These are phyloP conservation scores for Phaenicophaeus curvirostris DNA, from an alignment of 2,797 vertebrate genomes.

Conservation along the genomic window DNA sequence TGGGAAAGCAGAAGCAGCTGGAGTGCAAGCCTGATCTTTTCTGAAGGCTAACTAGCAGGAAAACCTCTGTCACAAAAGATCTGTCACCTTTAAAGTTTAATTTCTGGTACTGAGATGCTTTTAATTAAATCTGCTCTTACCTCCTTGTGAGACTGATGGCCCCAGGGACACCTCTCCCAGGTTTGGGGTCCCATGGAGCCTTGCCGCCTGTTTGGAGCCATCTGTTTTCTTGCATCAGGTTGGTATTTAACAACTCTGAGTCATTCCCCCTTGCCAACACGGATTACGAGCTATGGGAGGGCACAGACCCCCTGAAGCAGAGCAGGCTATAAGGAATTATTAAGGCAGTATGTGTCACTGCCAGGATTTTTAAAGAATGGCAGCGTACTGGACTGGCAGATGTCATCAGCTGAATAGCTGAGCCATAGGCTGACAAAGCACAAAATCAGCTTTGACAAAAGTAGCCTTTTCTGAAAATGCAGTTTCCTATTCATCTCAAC, in stretches of 20 bases:
- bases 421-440: constrained; percentile 29
- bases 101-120: neutral
- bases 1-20: neutral
- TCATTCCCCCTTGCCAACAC: neutral
- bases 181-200: neutral
- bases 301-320: neutral
- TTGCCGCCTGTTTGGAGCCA: neutral
- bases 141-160: neutral
- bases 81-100: neutral
- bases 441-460: constrained; percentile 5
- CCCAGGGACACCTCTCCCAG: neutral
- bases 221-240: neutral
- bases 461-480: constrained; percentile 1
- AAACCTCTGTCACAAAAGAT: neutral
- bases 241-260: neutral
- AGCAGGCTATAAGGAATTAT: neutral
- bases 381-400: neutral
- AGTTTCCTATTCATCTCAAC: constrained; percentile 22
- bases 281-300: neutral
- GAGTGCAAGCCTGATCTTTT: neutral
- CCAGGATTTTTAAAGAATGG: constrained; percentile 5
- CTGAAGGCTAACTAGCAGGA: neutral
- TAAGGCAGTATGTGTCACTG: neutral
- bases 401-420: constrained; percentile 17
- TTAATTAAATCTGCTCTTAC: neutral